Base-by-base conservation (phyloP, 2,888 invertebrate species). In the Uloborus plumipes region DNA sequence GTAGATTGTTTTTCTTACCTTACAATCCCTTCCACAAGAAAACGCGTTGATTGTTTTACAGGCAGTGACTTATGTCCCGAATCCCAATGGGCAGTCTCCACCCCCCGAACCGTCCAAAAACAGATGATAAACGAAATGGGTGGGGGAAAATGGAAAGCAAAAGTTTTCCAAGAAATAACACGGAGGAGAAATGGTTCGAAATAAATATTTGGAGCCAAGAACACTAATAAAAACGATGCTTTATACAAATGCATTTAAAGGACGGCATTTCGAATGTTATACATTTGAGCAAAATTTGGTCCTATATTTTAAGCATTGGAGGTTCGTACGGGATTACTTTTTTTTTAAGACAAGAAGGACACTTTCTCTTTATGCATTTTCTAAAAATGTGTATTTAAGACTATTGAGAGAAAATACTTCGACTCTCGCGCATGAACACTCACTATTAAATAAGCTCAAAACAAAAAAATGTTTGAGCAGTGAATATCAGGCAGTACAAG, bases 41-140 rank as follows among this genome's bases (percentile, higher is more conserved):
- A 76, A 39, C 39, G 51, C 53, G 62, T 59, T 72, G 72, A 72
- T 62, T 72, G 62, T 74, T 74, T 74, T 74, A 65, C 58, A 51
- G 47, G 55, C 70, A 49, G 20, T 65, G 70, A 71, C 77, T 69
- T 76, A 69, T 62, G 69, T 53, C 76, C 76, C 69, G 26, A 75
- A 75, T 58, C 59, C n/a, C 31, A 31, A 61, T 64, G 49, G 9
- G 47, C 39, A 49, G 2, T 49, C 26, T 39, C 39, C 61, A 13
- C 59, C 39, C 51, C 13, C 51, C 59, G n/a, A 50, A 59, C 50
- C 47, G 2, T 31, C n/a, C 31, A 62, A 31, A 14, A 20, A 62
- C 62, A n/a, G 14, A 13, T 31, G 62, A 62, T 26, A 62, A 62
- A 31, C 62, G 18, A 20, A 59, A 20, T 18, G 20, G 22, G 22